phyloP scores from a whole-genome alignment of 1,140 invertebrate genomes.

The Microplitis mediator region DNA sequence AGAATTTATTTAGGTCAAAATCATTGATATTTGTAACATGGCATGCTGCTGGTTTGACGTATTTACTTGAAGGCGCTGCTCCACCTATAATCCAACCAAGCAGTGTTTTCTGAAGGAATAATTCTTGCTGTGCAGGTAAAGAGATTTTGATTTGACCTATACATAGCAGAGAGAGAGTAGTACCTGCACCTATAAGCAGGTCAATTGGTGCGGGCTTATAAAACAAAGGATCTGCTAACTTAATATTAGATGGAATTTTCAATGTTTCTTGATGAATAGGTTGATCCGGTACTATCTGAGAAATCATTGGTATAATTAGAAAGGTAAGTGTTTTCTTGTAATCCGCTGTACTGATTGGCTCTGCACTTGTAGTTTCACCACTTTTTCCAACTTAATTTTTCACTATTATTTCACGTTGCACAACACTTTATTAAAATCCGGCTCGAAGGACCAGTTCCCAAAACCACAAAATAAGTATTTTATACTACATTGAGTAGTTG shows the following conservation, averaged over 20 bases:
- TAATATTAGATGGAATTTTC: neutral
- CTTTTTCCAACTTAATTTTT: no score
- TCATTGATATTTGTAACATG: neutral
- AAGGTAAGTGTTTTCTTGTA: no score
- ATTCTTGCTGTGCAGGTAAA: neutral
- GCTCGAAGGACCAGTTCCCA: no score
- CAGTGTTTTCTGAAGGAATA: neutral
- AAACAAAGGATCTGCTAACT: neutral
- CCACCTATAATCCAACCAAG: neutral
- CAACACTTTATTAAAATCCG: no score
- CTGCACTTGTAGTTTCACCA: no score
- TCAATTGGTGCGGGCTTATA: neutral
- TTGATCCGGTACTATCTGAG: no score
- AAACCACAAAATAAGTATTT: no score
- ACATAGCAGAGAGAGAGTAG: neutral
- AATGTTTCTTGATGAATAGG: no score
- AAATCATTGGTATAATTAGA: no score
- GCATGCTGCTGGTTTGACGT: neutral
- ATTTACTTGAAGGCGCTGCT: neutral
- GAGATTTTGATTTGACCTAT: neutral
- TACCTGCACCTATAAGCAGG: neutral
- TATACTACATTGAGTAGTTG: no score
- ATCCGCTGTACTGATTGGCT: no score
- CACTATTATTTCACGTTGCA: no score
- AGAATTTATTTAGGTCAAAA: neutral